phyloP scores from a whole-genome alignment of 1,140 invertebrate species.

The Anastrepha obliqua region DNA sequence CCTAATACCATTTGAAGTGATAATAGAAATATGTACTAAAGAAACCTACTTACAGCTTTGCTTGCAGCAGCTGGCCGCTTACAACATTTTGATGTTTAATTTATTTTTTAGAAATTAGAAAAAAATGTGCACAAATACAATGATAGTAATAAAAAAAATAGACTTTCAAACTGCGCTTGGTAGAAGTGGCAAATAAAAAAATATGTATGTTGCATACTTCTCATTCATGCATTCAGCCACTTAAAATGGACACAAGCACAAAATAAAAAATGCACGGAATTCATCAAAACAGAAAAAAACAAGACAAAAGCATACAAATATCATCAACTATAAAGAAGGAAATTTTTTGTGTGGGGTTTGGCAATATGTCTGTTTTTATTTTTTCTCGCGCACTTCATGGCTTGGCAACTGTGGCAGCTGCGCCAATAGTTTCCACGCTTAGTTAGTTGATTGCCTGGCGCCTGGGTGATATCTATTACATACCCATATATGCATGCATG shows the following conservation, averaged over 20 bases:
- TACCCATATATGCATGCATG: not conserved
- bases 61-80: not conserved
- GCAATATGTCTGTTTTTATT: no score
- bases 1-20: no score
- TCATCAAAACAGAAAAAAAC: not conserved
- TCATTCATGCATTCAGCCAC: not conserved
- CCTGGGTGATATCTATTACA: not conserved
- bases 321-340: not conserved
- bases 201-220: no score
- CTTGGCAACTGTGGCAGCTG: not conserved
- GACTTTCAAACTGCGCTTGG: no score
- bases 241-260: not conserved
- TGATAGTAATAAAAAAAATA: not conserved
- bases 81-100: not conserved
- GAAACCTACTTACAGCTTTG: not conserved
- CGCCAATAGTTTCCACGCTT: slow-evolving; percentile 37
- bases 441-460: slow-evolving; percentile 28
- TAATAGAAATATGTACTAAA: no score
- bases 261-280: not conserved
- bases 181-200: no score
- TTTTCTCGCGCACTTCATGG: not conserved
- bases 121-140: not conserved
- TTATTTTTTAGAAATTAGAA: not conserved
- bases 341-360: no score
- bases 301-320: not conserved